Percentiles rank a stretch among this genome's conserved stretches.
phyloP scores from a whole-genome alignment of 2,113 vertebrate genomes.

The Chloropsis cyanopogon region DNA sequence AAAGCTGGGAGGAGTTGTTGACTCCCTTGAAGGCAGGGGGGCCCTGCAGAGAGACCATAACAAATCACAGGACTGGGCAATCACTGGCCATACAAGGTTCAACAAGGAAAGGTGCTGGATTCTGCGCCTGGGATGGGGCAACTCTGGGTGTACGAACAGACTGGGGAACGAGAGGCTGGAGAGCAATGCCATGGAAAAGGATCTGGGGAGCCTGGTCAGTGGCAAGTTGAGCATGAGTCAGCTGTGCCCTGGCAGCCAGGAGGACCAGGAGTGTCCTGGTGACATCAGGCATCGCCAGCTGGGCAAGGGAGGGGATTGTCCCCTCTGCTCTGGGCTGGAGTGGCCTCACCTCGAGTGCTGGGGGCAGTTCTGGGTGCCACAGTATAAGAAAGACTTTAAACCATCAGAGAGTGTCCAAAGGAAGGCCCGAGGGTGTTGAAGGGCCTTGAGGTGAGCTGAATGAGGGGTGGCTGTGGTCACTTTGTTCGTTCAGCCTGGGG shows the following conservation, averaged over 20 bases:
- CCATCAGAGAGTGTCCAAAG: too few species aligned
- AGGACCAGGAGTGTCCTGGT: background rate
- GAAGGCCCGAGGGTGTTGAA: accelerated
- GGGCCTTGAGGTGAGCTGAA: background rate
- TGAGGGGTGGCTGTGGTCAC: accelerated
- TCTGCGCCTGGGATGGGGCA: background rate
- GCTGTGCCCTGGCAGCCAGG: background rate
- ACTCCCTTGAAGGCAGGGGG: background rate
- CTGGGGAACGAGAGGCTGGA: background rate
- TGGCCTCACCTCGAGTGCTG: accelerated
- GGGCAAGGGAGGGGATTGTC: background rate
- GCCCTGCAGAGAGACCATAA: background rate
- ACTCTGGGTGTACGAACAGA: background rate
- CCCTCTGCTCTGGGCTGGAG: accelerated
- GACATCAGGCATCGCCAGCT: accelerated
- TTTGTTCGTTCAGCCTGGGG: background rate
- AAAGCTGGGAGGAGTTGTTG: background rate
- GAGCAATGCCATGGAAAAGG: background rate
- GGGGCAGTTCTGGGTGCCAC: background rate
- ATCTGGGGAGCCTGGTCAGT: accelerated
- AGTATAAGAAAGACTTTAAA: background rate
- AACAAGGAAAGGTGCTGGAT: too few species aligned
- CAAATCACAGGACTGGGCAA: background rate
- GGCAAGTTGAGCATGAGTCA: background rate
- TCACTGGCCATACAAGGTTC: background rate